Conservation (phyloP, 2,888 invertebrate genomes). For the Molanna angustata region DNA sequence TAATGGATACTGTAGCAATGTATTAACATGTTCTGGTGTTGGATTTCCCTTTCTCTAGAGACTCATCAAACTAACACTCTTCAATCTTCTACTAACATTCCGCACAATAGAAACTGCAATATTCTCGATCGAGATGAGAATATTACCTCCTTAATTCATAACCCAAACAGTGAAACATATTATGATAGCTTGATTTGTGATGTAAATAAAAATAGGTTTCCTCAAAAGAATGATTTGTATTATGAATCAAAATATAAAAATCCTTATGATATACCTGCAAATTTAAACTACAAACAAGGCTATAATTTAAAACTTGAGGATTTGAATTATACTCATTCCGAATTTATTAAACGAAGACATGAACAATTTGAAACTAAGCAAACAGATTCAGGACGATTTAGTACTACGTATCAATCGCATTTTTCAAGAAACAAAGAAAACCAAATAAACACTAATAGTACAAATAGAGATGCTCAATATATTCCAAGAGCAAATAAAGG, state of each 20-base stretch:
- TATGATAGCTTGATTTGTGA: slow-evolving; percentile 47
- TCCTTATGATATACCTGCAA: slow-evolving; percentile 55
- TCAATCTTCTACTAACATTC: slow-evolving; percentile 34
- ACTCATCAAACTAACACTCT: slow-evolving; percentile 34
- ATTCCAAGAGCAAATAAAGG: slow-evolving; percentile 18
- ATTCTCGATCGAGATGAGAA: slow-evolving; percentile 36
- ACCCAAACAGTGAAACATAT: slow-evolving; percentile 39
- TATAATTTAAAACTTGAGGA: slow-evolving; percentile 34
- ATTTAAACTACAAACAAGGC: slow-evolving; percentile 43
- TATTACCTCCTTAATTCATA: slow-evolving; percentile 39
- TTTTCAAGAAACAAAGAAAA: slow-evolving; percentile 5
- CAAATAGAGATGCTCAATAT: slow-evolving; percentile 5
- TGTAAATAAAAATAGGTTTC: slow-evolving; percentile 40
- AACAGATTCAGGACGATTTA: slow-evolving; percentile 6
- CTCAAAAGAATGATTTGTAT: slow-evolving; percentile 19
- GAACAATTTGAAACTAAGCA: slow-evolving; percentile 26
- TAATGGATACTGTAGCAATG: no score
- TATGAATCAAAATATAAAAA: slow-evolving; percentile 42
- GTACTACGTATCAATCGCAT: slow-evolving; percentile 7
- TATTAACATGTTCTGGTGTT: slow-evolving; percentile 26
- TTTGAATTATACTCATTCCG: slow-evolving; percentile 46
- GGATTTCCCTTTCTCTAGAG: slow-evolving; percentile 35
- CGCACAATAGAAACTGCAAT: slow-evolving; percentile 16
- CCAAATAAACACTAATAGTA: not conserved
- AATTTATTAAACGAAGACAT: slow-evolving; percentile 34